Percentiles rank a stretch among this genome's conserved stretches.
Conservation (phyloP, 1,140 invertebrate genomes). For the Oryctes rhinoceros region DNA sequence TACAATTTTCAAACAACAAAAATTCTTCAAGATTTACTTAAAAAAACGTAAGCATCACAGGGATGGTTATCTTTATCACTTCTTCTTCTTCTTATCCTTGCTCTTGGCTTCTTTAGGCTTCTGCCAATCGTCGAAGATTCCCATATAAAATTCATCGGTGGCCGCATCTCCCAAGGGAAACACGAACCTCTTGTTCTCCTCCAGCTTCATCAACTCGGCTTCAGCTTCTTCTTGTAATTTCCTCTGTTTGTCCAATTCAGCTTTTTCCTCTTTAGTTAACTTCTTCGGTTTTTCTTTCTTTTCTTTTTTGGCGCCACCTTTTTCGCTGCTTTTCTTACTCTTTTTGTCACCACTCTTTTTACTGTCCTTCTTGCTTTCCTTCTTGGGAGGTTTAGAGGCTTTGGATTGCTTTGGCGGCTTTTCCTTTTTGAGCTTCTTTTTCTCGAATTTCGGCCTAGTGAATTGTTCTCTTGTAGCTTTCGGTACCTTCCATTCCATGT, state of each 20-base stretch:
- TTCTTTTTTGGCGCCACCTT: conserved; percentile 41
- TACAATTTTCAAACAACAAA: too few relatives aligned
- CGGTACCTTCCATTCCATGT: conserved; percentile 50
- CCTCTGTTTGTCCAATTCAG: conserved; percentile 45
- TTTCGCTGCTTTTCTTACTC: conserved; percentile 44
- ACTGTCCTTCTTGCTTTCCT: conserved; percentile 37
- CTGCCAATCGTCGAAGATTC: conserved; percentile 52
- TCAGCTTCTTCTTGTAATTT: conserved; percentile 43
- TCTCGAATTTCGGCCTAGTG: conserved; percentile 48
- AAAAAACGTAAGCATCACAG: too few relatives aligned
- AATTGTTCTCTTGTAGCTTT: conserved; percentile 50
- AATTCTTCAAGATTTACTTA: too few relatives aligned
- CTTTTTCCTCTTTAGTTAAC: conserved; percentile 49
- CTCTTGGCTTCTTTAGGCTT: conserved; percentile 40
- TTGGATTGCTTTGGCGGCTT: conserved; percentile 39
- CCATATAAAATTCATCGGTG: conserved; percentile 49
- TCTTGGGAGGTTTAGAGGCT: conserved; percentile 31
- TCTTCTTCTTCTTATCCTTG: conserved; percentile 28
- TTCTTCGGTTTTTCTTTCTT: conserved; percentile 46
- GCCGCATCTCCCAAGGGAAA: conserved; percentile 52
- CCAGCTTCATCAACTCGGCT: conserved; percentile 38
- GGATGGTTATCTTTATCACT: neutral
- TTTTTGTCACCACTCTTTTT: conserved; percentile 25
- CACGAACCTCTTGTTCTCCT: conserved; percentile 52
- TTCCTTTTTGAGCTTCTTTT: conserved; percentile 41